These are phyloP conservation scores for Philaenus spumarius DNA, from an alignment of 1,140 invertebrate genomes.

Conservation along the genomic window DNA sequence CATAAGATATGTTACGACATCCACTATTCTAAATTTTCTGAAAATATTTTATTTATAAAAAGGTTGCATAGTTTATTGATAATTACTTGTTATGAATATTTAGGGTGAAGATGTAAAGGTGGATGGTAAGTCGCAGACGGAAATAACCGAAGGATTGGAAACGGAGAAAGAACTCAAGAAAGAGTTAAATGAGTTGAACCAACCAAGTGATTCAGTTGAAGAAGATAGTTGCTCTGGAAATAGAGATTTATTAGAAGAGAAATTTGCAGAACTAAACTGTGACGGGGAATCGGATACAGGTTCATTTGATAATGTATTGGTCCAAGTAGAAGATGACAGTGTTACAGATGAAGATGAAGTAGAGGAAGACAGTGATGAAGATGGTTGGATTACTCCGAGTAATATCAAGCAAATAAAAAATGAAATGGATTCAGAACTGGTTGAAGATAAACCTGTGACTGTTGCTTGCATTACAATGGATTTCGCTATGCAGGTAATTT, in stretches of 20 bases:
- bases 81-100: no score
- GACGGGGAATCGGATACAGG: conserved; percentile 35
- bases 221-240: conserved; percentile 27
- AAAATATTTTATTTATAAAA: no score
- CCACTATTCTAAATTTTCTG: no score
- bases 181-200: conserved; percentile 16
- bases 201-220: conserved; percentile 23
- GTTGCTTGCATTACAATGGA: conserved; percentile 94
- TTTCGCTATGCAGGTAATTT: conserved; percentile 80
- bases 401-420: conserved; percentile 73
- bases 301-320: conserved; percentile 39
- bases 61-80: no score
- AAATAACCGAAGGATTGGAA: conserved; percentile 38
- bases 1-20: no score
- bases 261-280: conserved; percentile 39
- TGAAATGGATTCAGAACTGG: conserved; percentile 51
- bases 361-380: conserved; percentile 52
- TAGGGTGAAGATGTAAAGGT: conserved; percentile 28
- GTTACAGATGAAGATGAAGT: conserved; percentile 25
- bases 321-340: conserved; percentile 30
- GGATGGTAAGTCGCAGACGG: conserved; percentile 39
- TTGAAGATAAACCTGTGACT: conserved; percentile 54
- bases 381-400: conserved; percentile 83
- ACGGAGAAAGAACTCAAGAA: conserved; percentile 30
- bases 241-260: conserved; percentile 35